Percentiles rank a stretch among this genome's conserved stretches.
Conservation (phyloP, 2,113 vertebrate genomes). For the Pteronura brasiliensis region DNA sequence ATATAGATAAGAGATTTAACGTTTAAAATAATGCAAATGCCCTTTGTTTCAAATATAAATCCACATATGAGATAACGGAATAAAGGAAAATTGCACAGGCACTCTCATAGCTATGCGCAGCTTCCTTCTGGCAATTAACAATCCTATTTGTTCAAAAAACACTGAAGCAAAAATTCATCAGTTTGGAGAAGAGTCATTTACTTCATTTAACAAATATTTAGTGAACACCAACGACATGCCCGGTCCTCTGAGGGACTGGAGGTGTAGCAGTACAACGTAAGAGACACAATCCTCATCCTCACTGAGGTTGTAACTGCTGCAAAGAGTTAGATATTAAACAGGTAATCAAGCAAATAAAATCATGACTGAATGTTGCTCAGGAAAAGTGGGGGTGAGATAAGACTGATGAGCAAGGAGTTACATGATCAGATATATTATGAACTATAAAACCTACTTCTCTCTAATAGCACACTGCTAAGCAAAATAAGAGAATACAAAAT, state of each 20-base stretch:
- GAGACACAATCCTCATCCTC: not conserved
- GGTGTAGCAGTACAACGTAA: not conserved
- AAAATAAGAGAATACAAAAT: not conserved
- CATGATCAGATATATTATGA: not conserved
- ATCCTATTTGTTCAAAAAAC: conserved; percentile 34
- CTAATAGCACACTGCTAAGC: not conserved
- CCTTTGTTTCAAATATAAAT: conserved; percentile 9
- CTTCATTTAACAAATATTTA: conserved; percentile 52
- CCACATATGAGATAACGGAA: not conserved
- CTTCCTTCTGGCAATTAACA: conserved; percentile 35
- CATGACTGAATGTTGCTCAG: not conserved
- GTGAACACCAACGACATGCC: conserved; percentile 1
- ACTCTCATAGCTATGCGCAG: not conserved
- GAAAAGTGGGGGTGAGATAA: not conserved
- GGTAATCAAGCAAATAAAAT: conserved; percentile 34
- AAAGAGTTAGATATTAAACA: not conserved
- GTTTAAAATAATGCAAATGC: conserved; percentile 25
- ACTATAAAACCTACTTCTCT: not conserved
- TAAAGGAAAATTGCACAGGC: not conserved
- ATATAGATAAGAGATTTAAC: not conserved
- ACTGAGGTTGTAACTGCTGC: not conserved
- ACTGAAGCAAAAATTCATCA: not conserved
- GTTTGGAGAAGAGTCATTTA: conserved; percentile 37
- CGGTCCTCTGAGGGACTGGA: not conserved
- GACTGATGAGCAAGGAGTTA: not conserved